phyloP scores from a whole-genome alignment of 2,888 invertebrate genomes.

The Brachynemurus nebulosus region DNA sequence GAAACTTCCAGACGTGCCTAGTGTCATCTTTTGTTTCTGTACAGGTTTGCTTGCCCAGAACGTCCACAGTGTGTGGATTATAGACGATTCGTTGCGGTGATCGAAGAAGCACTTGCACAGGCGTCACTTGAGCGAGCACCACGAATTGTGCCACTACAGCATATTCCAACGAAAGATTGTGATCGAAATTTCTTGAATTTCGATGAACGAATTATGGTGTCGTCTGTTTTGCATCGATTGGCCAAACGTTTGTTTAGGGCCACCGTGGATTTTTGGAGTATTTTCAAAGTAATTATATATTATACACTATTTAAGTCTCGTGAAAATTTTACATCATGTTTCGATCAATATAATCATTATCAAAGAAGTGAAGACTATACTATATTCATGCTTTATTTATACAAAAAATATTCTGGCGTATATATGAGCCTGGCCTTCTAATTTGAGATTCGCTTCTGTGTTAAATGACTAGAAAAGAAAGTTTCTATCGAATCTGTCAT shows the following conservation, averaged over 20 bases:
- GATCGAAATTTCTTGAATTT: conserved; percentile 54
- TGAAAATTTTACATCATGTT: too few relatives aligned
- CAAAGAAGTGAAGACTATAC: too few relatives aligned
- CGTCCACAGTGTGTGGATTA: conserved; percentile 49
- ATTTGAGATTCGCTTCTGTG: too few relatives aligned
- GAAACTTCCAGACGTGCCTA: background rate
- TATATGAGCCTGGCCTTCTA: too few relatives aligned
- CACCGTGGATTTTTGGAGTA: conserved; percentile 52
- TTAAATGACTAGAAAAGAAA: too few relatives aligned
- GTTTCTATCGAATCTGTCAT: too few relatives aligned
- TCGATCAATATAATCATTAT: too few relatives aligned
- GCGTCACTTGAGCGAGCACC: conserved; percentile 51
- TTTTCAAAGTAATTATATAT: conserved; percentile 50
- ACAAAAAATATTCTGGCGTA: too few relatives aligned
- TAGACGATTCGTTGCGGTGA: conserved; percentile 47
- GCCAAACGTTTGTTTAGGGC: too few relatives aligned
- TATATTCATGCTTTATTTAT: too few relatives aligned
- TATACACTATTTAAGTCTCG: too few relatives aligned
- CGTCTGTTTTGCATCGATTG: conserved; percentile 53
- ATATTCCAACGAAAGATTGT: conserved; percentile 51
- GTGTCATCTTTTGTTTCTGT: conserved; percentile 1
- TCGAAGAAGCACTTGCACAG: conserved; percentile 58
- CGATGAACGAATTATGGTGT: conserved; percentile 50
- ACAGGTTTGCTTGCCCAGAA: conserved; percentile 48
- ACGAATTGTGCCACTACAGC: conserved; percentile 50